A percentile compares a stretch with the other conserved stretches of the same genome.
These are phyloP conservation scores for Lysandra bellargus DNA, from an alignment of 2,888 invertebrate species.

Conservation along the genomic window DNA sequence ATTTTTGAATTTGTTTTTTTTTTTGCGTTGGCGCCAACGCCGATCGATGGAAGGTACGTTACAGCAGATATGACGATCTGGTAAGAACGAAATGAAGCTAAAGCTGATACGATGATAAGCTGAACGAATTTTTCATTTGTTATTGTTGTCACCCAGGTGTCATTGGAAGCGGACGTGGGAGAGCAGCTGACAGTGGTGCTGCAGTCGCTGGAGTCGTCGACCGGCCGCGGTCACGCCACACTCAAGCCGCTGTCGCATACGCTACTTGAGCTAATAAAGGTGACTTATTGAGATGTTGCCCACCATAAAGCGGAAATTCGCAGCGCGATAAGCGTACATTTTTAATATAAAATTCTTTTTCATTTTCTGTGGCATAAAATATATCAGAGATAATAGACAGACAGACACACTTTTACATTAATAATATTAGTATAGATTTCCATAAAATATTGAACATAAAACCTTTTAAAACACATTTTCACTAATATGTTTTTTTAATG, in stretches of 20 bases:
- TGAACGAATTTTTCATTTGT: too few relatives aligned
- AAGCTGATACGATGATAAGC: too few relatives aligned
- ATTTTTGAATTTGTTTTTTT: too few relatives aligned
- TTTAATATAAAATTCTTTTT: not conserved
- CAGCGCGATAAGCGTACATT: too few relatives aligned
- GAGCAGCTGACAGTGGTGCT: conserved; percentile 72
- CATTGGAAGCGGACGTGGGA: conserved; percentile 77
- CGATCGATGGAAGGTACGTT: conserved; percentile 97
- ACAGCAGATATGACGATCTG: conserved; percentile 90
- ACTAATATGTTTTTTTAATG: conserved; percentile 44
- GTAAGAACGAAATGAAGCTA: conserved; percentile 64
- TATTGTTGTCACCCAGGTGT: conserved; percentile 59
- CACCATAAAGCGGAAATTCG: not conserved
- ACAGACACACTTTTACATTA: too few relatives aligned
- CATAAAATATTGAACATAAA: too few relatives aligned
- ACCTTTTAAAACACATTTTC: not conserved
- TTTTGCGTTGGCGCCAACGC: conserved; percentile 86
- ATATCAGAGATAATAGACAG: too few relatives aligned
- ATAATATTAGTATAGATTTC: too few relatives aligned
- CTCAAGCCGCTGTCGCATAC: conserved; percentile 66
- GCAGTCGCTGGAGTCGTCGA: conserved; percentile 61
- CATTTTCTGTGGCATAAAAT: not conserved
- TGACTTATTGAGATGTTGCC: conserved; percentile 39
- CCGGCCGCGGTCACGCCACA: conserved; percentile 60
- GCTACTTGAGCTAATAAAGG: conserved; percentile 69